Conservation (phyloP, 2,797 vertebrate genomes). For the Melopsittacus undulatus region DNA sequence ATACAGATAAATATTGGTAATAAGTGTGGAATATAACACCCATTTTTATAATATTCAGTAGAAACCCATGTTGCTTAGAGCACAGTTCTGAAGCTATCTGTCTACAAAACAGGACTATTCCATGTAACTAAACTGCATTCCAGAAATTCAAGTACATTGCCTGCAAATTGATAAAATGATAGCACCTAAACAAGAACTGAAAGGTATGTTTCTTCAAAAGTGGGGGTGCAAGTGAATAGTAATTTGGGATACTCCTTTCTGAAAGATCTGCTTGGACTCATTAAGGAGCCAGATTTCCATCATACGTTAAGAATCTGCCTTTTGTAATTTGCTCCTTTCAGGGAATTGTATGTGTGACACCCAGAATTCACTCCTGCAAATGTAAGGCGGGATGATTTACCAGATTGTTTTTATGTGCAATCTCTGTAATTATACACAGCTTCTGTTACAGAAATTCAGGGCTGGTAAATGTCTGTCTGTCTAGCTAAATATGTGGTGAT, state of each 20-base stretch:
- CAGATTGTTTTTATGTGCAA: background rate
- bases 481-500: constrained; percentile 31
- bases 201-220: background rate
- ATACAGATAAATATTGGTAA: background rate
- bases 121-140: background rate
- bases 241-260: background rate
- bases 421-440: background rate
- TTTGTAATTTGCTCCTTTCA: constrained; percentile 4
- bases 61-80: background rate
- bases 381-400: background rate
- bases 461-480: constrained; percentile 32
- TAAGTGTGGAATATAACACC: background rate
- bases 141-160: background rate
- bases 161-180: background rate
- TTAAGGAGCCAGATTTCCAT: background rate
- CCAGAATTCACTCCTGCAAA: background rate
- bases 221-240: background rate
- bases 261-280: background rate
- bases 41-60: background rate
- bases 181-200: background rate
- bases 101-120: background rate
- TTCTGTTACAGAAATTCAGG: background rate
- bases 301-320: background rate
- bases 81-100: background rate
- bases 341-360: background rate